Conservation (phyloP, 92 coral and sea anemone species). For the Bergia puertoricense region DNA sequence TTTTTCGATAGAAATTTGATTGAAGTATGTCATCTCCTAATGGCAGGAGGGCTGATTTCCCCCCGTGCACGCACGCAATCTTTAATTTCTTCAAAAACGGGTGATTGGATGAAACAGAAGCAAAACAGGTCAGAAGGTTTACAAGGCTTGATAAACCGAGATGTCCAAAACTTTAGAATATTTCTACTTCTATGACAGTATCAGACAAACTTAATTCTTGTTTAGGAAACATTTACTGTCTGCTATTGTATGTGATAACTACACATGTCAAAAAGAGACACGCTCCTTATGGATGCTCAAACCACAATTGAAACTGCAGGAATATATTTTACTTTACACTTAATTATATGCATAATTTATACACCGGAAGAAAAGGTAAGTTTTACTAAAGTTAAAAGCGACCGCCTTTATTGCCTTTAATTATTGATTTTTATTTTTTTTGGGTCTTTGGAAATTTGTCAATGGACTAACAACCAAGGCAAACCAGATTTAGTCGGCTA, state of each 20-base stretch:
- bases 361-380: slow-evolving; percentile 15
- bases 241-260: neutral
- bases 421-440: neutral
- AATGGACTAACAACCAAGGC: neutral
- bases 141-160: neutral
- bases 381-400: neutral
- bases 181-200: neutral
- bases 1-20: neutral
- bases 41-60: neutral
- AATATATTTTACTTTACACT: slow-evolving; percentile 17
- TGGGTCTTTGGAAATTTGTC: neutral
- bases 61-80: slow-evolving; percentile 22
- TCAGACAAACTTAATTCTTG: neutral
- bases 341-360: slow-evolving; percentile 27
- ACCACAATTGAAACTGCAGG: slow-evolving; percentile 22
- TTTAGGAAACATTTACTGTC: neutral
- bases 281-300: neutral
- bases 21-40: slow-evolving; percentile 5
- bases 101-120: neutral
- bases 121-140: neutral
- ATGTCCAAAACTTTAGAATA: neutral
- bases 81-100: neutral
- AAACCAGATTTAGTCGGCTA: neutral
- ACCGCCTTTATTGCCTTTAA: neutral
- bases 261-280: slow-evolving; percentile 20